phyloP scores from a whole-genome alignment of 2,797 vertebrate species.

The Diceros bicornis region DNA sequence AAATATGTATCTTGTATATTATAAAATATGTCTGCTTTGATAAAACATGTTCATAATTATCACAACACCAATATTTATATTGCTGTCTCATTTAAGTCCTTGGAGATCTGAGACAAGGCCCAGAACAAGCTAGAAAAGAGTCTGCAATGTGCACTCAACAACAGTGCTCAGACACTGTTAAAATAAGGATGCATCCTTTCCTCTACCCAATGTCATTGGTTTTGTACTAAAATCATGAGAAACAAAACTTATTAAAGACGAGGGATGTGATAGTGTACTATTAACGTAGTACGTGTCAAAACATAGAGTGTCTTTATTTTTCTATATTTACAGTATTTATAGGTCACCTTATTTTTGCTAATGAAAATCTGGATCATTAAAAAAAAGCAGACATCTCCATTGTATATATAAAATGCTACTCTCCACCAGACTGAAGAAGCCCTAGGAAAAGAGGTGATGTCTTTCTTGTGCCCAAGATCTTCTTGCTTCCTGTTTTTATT shows the following conservation, averaged over 20 bases:
- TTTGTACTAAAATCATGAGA: slow-evolving; percentile 37
- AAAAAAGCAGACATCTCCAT: neutral
- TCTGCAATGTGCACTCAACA: neutral
- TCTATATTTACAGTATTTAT: neutral
- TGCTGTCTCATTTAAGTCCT: slow-evolving; percentile 53
- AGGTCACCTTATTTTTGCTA: neutral
- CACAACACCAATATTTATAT: slow-evolving; percentile 47
- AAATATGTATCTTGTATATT: slow-evolving; percentile 56
- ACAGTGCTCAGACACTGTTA: slow-evolving; percentile 53
- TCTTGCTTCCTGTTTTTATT: neutral
- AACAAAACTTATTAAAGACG: neutral
- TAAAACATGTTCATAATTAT: slow-evolving; percentile 68
- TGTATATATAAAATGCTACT: neutral
- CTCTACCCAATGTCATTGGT: neutral
- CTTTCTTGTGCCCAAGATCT: neutral
- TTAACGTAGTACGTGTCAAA: neutral
- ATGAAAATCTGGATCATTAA: neutral
- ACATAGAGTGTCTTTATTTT: slow-evolving; percentile 3
- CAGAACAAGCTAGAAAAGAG: neutral
- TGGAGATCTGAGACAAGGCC: slow-evolving; percentile 19
- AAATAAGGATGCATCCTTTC: slow-evolving; percentile 5
- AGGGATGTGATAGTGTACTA: accelerated
- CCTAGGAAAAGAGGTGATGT: neutral
- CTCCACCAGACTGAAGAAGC: neutral
- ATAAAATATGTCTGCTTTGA: slow-evolving; percentile 28